A percentile compares a stretch with the other conserved stretches of the same genome.
phyloP scores from a whole-genome alignment of 92 coral and sea anemone species.

The Umimayanthus chanpuru region DNA sequence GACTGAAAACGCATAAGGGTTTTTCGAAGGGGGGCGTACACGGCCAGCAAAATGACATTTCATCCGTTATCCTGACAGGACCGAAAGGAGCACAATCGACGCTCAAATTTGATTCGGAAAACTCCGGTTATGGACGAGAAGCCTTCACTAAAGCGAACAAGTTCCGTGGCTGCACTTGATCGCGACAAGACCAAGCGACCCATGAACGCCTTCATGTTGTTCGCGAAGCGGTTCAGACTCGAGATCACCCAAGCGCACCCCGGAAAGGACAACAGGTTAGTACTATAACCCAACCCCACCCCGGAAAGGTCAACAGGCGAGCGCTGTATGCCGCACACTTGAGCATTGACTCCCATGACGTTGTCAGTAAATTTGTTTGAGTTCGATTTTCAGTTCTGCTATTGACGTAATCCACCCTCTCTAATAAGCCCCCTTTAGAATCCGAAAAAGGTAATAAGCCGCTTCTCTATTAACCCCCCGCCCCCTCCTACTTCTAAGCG shows the following conservation, averaged over 20 bases:
- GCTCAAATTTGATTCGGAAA: constrained; percentile 45
- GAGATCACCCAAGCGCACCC: constrained; percentile 98
- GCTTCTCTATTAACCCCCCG: too few species aligned
- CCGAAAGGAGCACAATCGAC: constrained; percentile 81
- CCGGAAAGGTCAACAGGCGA: constrained; percentile 97
- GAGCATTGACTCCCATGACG: too few species aligned
- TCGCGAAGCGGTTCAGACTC: constrained; percentile 88
- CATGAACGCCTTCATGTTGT: constrained; percentile 98
- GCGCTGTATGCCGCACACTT: too few species aligned
- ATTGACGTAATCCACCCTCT: too few species aligned
- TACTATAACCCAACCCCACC: constrained; percentile 96
- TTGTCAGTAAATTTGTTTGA: too few species aligned
- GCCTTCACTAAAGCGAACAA: constrained; percentile 54
- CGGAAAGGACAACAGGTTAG: constrained; percentile 96
- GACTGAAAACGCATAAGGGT: too few species aligned
- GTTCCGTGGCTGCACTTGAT: constrained; percentile 53
- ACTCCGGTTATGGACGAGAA: constrained; percentile 48
- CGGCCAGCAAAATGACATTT: neutral
- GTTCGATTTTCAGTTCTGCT: too few species aligned
- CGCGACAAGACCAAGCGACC: constrained; percentile 81
- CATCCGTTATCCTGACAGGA: constrained; percentile 55
- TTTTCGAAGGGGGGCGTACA: too few species aligned
- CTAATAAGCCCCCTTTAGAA: too few species aligned
- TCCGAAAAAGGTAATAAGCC: too few species aligned
- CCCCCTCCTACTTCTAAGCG: too few species aligned